Evolutionary conservation across 92 coral and sea anemone species (phyloP).

Genomic region (Phenganax marumi): DNA sequence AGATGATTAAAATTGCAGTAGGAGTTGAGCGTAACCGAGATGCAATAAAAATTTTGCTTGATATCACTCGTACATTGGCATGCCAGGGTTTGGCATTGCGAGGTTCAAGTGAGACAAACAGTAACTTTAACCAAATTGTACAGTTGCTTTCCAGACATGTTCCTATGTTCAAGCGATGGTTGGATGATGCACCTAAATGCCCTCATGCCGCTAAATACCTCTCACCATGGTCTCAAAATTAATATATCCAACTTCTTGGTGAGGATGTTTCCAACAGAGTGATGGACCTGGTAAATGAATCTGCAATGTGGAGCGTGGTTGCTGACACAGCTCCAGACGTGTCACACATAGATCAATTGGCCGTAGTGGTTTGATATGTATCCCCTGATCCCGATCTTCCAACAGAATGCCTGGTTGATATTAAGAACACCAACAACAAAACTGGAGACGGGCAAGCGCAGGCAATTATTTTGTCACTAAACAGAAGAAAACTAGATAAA

Average conservation of each 20-base stretch:
- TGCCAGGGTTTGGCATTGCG: not conserved
- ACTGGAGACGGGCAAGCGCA: constrained; percentile 14
- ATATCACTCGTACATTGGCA: not conserved
- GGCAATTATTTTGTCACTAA: not conserved
- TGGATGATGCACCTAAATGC: not conserved
- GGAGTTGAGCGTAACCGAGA: constrained; percentile 12
- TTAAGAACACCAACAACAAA: not conserved
- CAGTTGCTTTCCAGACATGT: constrained; percentile 12
- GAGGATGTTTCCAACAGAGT: constrained; percentile 15
- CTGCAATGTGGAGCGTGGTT: constrained; percentile 4
- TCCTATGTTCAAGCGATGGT: not conserved
- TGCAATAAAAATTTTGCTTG: not conserved
- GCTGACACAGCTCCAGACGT: constrained; percentile 3
- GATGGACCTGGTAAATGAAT: not conserved
- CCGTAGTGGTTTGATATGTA: constrained; percentile 5
- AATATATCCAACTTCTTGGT: constrained; percentile 22
- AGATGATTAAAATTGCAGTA: not conserved
- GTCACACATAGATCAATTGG: constrained; percentile 12
- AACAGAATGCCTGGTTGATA: not conserved
- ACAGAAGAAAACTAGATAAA: not conserved
- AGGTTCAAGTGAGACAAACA: not conserved
- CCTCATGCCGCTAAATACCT: constrained; percentile 14
- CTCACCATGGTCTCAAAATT: not conserved
- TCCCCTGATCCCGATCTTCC: not conserved
- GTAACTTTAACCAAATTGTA: constrained; percentile 3